Evolutionary conservation across 1,140 invertebrate species (phyloP).

Genomic region (Trachymyrmex cornetzi): DNA sequence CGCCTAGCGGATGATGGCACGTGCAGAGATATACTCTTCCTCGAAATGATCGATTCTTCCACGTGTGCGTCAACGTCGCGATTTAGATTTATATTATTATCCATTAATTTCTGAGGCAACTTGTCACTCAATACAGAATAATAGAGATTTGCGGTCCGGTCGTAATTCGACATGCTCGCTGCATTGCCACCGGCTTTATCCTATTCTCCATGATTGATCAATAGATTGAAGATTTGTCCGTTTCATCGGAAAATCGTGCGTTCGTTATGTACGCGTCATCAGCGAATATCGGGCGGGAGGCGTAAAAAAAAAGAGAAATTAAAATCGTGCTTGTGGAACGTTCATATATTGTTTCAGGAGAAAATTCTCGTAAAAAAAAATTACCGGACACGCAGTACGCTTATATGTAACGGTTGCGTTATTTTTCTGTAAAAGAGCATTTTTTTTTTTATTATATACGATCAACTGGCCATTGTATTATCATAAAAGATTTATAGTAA

Average conservation of each 20-base stretch:
- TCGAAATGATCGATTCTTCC: constrained; percentile 25
- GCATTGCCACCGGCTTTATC: constrained; percentile 29
- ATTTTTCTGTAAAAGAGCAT: not conserved
- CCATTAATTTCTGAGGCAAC: constrained; percentile 40
- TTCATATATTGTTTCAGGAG: constrained; percentile 10
- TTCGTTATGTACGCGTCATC: constrained; percentile 28
- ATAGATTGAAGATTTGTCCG: constrained; percentile 34
- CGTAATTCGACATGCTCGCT: not conserved
- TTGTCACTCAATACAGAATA: constrained; percentile 30
- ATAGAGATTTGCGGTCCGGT: constrained; percentile 24
- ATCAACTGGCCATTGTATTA: constrained; percentile 9
- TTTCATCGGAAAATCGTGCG: constrained; percentile 38
- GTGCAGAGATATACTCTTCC: not conserved
- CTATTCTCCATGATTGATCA: constrained; percentile 2
- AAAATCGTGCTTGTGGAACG: constrained; percentile 29
- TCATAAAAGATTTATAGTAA: not conserved
- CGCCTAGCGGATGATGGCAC: not conserved
- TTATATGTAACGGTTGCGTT: not conserved
- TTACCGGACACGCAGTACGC: not conserved
- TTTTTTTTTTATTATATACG: not conserved
- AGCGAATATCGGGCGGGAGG: constrained; percentile 5
- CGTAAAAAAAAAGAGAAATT: not conserved
- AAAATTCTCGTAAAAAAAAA: not conserved
- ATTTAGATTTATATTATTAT: constrained; percentile 33
- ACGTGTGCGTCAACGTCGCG: not conserved